These are phyloP conservation scores for Campoplex capitator DNA, from an alignment of 2,888 invertebrate species.

Conservation along the genomic window DNA sequence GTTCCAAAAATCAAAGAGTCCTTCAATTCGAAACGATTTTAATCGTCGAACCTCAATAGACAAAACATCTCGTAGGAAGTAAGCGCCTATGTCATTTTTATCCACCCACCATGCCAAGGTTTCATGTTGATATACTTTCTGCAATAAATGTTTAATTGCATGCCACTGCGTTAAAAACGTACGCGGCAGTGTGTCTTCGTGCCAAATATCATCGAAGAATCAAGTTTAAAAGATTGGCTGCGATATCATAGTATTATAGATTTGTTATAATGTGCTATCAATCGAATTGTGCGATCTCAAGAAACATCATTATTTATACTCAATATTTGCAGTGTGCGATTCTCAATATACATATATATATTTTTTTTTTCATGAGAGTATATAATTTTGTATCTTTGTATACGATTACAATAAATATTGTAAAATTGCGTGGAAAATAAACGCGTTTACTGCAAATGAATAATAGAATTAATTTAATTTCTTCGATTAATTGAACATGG, in stretches of 20 bases:
- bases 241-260: conserved; percentile 7
- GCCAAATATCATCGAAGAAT: conserved; percentile 1
- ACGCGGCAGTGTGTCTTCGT: conserved; percentile 1
- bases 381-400: conserved; percentile 77
- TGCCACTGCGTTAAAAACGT: not conserved
- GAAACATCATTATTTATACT: not conserved
- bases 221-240: not conserved
- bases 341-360: no score
- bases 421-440: conserved; percentile 65
- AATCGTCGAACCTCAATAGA: no score
- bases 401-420: conserved; percentile 64
- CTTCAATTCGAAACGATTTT: not conserved
- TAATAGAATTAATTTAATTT: not conserved
- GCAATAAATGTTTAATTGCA: not conserved
- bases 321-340: conserved; percentile 18
- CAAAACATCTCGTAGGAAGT: not conserved
- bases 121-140: not conserved
- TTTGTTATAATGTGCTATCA: conserved; percentile 30
- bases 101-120: not conserved
- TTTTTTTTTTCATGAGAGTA: conserved; percentile 37
- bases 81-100: not conserved
- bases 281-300: conserved; percentile 36
- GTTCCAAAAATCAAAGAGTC: not conserved
- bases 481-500: not conserved
- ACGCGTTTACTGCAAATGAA: conserved; percentile 7